Base-by-base conservation (phyloP, 1,140 invertebrate species). In the Globodera ellingtonae region DNA sequence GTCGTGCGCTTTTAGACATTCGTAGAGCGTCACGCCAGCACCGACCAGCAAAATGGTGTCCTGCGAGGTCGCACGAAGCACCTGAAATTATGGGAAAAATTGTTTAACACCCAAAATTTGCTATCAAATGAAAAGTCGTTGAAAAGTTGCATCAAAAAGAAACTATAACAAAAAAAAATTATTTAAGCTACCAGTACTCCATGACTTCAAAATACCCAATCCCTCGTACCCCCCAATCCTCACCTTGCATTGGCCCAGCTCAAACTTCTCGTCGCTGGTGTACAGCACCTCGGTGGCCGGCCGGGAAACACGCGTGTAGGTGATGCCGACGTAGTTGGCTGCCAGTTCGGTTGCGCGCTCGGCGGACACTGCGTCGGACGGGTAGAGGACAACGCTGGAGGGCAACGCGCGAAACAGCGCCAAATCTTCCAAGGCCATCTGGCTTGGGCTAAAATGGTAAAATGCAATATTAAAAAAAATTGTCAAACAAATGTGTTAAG, bases 381-480 rank as follows among this genome's bases (percentile, higher is more conserved):
- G 98, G 90, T 99, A 99, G 91, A 99, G 98, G 0, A 99, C 93
- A 4, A 96, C 98, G 79, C 94, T 93, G 67, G 94, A 93, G 59
- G 97, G 96, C 83, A 99, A 93, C 13, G 93, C 90, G 74, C 97
- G 92, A 92, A 99, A 99, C 92, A 99, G 93, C 0, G 95, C 94
- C 62, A 99, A 90, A 90, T 99, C 98, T 91, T 99, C 98, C 0
- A 99, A 91, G 67, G 95, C 98, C 98, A 99, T 99, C 91, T 99
- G 97, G 72, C 95, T 97, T n/a, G 97, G 97, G 6, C 97, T 97
- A 91, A 98, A 98, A 97, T 90, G 35, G 98, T 96, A 72, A 95
- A 95, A 91, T 82, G 50, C 84, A 81, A 52, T 10, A 24, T 67
- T 83, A n/a, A 21, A 81, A 47, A 75, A 81, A 67, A 24, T 0